These are phyloP conservation scores for Cactoblastis cactorum DNA, from an alignment of 2,888 invertebrate genomes.

Conservation along the genomic window DNA sequence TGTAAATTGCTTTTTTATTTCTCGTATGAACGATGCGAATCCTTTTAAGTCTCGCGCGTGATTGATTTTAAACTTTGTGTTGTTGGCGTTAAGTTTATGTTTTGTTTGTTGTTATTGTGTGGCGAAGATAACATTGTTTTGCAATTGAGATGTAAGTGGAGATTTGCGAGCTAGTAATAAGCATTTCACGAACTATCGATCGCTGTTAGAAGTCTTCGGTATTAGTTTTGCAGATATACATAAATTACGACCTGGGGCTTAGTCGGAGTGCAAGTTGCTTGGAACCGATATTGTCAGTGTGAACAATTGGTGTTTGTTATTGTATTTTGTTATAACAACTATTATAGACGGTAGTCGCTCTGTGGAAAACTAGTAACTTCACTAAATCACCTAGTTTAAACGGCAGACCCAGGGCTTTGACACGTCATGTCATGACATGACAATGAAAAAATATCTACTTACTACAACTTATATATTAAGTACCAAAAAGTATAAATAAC, in stretches of 20 bases:
- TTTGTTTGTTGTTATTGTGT: constrained; percentile 23
- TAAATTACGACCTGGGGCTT: constrained; percentile 2
- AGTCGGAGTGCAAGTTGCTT: background rate
- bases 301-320: constrained; percentile 2
- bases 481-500: too few relatives aligned
- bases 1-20: background rate
- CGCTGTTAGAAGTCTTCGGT: constrained; percentile 13
- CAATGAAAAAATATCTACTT: too few relatives aligned
- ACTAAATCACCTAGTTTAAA: too few relatives aligned
- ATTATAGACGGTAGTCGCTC: too few relatives aligned
- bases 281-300: constrained; percentile 4
- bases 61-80: constrained; percentile 14
- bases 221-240: constrained; percentile 1
- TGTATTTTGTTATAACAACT: background rate
- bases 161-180: constrained; percentile 51
- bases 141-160: constrained; percentile 63
- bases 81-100: constrained; percentile 28
- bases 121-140: constrained; percentile 60
- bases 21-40: constrained; percentile 7
- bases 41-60: background rate
- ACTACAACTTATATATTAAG: too few relatives aligned
- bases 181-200: constrained; percentile 47
- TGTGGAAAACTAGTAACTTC: too few relatives aligned
- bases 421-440: too few relatives aligned
- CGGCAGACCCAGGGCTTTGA: too few relatives aligned